Evolutionary conservation across 2,888 invertebrate genomes (phyloP).

Genomic region (Patella ulyssiponensis): DNA sequence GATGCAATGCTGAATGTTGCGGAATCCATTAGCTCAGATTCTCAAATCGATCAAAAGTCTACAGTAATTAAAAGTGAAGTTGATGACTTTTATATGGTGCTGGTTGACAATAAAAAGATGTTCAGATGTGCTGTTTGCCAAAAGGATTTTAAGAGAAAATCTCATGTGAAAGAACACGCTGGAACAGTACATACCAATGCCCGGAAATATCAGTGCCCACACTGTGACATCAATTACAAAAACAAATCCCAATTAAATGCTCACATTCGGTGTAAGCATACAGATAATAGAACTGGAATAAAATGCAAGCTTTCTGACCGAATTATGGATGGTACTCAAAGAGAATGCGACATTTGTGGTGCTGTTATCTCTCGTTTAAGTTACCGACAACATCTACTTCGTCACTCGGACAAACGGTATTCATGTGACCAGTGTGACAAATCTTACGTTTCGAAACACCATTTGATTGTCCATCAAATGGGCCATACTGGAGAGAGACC

Average conservation of each 20-base stretch:
- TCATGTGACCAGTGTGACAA: background rate
- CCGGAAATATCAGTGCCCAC: background rate
- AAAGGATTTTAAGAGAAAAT: background rate
- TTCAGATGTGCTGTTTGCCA: background rate
- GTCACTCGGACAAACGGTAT: background rate
- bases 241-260: no score
- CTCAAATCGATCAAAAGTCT: no score
- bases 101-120: conserved; percentile 26
- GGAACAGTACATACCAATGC: background rate
- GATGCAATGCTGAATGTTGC: no score
- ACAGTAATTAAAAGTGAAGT: no score
- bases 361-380: background rate
- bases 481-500: conserved; percentile 32
- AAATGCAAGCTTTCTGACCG: no score
- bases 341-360: background rate
- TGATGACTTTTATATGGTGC: conserved; percentile 28
- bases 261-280: no score
- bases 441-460: background rate
- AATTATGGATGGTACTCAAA: no score
- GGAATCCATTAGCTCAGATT: no score
- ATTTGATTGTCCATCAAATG: background rate
- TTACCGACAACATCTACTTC: background rate
- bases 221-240: no score
- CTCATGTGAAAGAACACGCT: background rate
- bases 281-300: no score